Evolutionary conservation across 2,888 invertebrate species (phyloP).

Genomic region (Dromius quadrimaculatus): DNA sequence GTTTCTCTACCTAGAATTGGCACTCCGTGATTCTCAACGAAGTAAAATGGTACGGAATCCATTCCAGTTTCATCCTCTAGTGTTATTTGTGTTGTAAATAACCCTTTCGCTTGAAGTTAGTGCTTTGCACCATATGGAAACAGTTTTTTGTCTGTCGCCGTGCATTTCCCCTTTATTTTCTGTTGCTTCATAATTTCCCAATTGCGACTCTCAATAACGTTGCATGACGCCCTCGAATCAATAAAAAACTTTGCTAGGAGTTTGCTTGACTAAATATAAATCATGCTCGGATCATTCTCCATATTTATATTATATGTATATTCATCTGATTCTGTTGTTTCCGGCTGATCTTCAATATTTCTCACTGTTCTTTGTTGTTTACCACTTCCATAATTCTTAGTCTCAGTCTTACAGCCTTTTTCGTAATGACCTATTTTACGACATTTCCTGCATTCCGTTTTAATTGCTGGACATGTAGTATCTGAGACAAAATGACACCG

Average conservation of each 20-base stretch:
- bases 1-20: neutral
- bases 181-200: no score
- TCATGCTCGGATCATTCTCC: neutral
- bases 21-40: neutral
- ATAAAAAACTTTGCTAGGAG: no score
- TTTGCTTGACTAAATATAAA: no score
- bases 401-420: neutral
- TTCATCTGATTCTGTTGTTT: neutral
- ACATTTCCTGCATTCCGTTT: slow-evolving; percentile 1
- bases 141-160: no score
- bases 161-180: no score
- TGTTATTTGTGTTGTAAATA: neutral
- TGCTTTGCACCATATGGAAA: no score
- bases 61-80: neutral
- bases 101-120: no score
- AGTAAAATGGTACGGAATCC: neutral
- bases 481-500: neutral
- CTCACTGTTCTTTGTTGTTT: neutral
- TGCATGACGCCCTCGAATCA: no score
- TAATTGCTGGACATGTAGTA: neutral
- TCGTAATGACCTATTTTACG: neutral
- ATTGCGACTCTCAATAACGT: no score
- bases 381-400: neutral
- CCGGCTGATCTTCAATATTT: neutral
- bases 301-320: neutral